Percentiles rank a stretch among this genome's conserved stretches.
phyloP scores from a whole-genome alignment of 2,888 invertebrate species.

The Dicranocentrus wangi region DNA sequence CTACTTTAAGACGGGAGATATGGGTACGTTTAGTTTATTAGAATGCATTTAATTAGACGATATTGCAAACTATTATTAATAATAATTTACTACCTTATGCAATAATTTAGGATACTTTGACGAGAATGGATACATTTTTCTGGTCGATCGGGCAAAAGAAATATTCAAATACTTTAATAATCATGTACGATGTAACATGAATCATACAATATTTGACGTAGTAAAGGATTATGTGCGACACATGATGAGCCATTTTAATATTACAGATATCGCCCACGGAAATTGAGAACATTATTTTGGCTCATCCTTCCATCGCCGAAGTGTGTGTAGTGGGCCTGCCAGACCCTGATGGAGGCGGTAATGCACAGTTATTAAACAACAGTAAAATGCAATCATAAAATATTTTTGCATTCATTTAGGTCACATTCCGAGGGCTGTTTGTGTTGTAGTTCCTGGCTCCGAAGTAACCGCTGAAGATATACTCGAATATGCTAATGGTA shows the following conservation, averaged over 20 bases:
- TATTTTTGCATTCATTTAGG: no score
- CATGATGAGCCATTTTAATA: background rate
- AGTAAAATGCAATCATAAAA: no score
- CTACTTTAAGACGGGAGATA: constrained; percentile 70
- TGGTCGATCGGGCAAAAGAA: constrained; percentile 71
- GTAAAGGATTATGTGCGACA: no score
- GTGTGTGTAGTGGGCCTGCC: constrained; percentile 69
- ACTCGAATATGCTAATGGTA: constrained; percentile 67
- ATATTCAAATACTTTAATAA: constrained; percentile 70
- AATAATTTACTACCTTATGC: no score
- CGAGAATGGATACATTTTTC: constrained; percentile 65
- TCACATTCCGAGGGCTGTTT: constrained; percentile 69
- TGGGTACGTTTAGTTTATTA: constrained; percentile 47
- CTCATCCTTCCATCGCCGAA: constrained; percentile 52
- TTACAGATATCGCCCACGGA: constrained; percentile 59
- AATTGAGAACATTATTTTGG: constrained; percentile 60
- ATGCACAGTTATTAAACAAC: no score
- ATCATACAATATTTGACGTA: background rate
- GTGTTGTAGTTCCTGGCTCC: constrained; percentile 37
- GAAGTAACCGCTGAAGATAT: constrained; percentile 62
- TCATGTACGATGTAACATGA: constrained; percentile 56
- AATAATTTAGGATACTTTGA: constrained; percentile 69
- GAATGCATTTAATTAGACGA: no score
- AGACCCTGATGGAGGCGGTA: constrained; percentile 69
- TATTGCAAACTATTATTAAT: no score